Base-by-base conservation (phyloP, 2,113 vertebrate genomes). In the Gobio gobio region DNA sequence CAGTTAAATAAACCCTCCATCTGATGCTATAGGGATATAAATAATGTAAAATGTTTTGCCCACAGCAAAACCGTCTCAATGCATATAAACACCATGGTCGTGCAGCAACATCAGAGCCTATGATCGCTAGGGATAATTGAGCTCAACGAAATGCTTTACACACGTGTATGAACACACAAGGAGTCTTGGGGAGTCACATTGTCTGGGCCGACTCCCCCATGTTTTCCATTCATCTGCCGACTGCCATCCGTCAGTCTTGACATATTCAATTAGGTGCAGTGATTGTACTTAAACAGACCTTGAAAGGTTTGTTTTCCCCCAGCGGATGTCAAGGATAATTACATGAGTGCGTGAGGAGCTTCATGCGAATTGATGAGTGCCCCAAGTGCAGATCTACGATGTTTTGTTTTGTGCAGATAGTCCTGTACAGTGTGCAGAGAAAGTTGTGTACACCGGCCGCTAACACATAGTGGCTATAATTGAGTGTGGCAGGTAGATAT, bases 221-320 rank as follows among this genome's bases (percentile, higher is more conserved):
- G 58, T 83, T 76, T 81, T 83, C 59, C 74, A 20, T 63, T 72
- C 66, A 49, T 74, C 51, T 78, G 47, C 63, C 70, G 76, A 73
- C 77, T 43, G 33, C 82, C 82, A 89, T 89, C 86, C 82, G 70
- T 88, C 86, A 88, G 76, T 80, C 66, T 70, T 82, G 86, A 84
- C 86, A 83, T 86, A 88, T 89, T 89, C 82, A 89, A 85, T 89
- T 89, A 89, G 86, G 82, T 87, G 77, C 84, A 78, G 86, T 89
- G 88, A 89, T 89, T 89, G 86, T 86, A 86, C 88, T 89, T 88
- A 89, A 86, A 89, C 86, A 89, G 86, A 89, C 88, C 86, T 89
- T 89, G 88, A 88, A 88, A 78, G 80, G 84, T 89, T 88, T 86
- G 88, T 89, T 89, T 89, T 86, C 85, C 88, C 86, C 75, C 58